Conservation (phyloP, 2,888 invertebrate species). For the Julus scandinavius region DNA sequence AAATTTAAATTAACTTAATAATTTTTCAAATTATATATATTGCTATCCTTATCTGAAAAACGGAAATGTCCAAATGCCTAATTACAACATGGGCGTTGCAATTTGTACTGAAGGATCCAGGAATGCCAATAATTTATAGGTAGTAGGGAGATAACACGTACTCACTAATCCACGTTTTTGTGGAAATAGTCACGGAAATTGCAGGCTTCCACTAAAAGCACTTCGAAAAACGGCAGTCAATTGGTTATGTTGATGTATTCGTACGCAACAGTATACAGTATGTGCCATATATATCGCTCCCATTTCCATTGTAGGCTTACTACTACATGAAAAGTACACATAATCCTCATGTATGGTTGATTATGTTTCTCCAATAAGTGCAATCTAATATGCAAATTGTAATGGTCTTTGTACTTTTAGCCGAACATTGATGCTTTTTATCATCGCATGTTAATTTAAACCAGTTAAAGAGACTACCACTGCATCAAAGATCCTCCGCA, state of each 20-base stretch:
- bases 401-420: slow-evolving; percentile 9
- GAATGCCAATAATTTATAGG: no score
- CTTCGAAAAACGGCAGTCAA: neutral
- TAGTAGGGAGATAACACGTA: no score
- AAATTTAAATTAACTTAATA: no score
- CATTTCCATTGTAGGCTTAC: neutral
- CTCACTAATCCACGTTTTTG: no score
- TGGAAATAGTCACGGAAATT: neutral
- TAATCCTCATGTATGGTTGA: slow-evolving; percentile 22
- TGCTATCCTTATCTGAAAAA: no score
- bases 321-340: neutral
- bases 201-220: neutral
- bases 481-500: slow-evolving; percentile 9
- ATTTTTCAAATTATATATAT: no score
- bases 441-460: neutral
- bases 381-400: slow-evolving; percentile 38
- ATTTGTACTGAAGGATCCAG: no score
- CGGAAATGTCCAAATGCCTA: no score
- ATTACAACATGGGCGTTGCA: no score
- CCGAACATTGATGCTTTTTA: neutral
- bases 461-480: neutral
- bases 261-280: neutral
- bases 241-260: neutral
- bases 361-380: slow-evolving; percentile 26
- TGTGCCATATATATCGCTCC: neutral